phyloP scores from a whole-genome alignment of 2,113 vertebrate species.

The Periophthalmus modestus region DNA sequence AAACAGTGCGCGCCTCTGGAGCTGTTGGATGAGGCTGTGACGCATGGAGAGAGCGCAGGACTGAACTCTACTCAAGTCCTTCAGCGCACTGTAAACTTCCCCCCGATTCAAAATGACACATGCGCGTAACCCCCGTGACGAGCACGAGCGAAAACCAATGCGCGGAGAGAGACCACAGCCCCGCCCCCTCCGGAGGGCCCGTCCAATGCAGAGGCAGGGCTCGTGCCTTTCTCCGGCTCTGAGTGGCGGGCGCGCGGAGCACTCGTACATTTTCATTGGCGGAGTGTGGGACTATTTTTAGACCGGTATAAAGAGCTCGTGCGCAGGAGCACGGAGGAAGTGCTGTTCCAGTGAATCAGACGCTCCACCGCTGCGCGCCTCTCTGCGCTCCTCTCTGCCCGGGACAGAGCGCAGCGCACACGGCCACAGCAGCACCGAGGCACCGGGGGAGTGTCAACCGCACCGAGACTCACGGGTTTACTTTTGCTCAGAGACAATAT shows the following conservation, averaged over 20 bases:
- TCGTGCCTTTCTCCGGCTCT: conserved; percentile 49
- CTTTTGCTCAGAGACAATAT: too few relatives aligned
- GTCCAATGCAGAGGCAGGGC: conserved; percentile 78
- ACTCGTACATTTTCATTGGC: conserved; percentile 72
- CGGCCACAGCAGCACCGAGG: not conserved
- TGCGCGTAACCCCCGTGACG: conserved; percentile 73
- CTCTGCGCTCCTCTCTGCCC: not conserved
- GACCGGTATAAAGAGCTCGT: conserved; percentile 82
- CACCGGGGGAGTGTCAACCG: not conserved
- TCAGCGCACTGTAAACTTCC: conserved; percentile 86
- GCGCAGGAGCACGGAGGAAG: conserved; percentile 50
- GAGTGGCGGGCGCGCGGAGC: conserved; percentile 76
- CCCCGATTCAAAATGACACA: conserved; percentile 88
- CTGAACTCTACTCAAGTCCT: conserved; percentile 82
- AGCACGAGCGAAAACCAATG: conserved; percentile 75
- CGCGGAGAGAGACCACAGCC: conserved; percentile 27
- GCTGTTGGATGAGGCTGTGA: not conserved
- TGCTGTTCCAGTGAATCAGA: conserved; percentile 8
- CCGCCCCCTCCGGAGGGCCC: conserved; percentile 73
- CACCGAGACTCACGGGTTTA: not conserved
- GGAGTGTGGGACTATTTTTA: conserved; percentile 83
- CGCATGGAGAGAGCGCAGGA: conserved; percentile 64
- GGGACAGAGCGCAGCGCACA: not conserved
- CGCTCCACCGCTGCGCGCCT: not conserved
- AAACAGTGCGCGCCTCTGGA: not conserved